Percentiles rank a stretch among this genome's conserved stretches.
Evolutionary conservation across 2,797 vertebrate genomes (phyloP).

Genomic region (Calcarius lapponicus): DNA sequence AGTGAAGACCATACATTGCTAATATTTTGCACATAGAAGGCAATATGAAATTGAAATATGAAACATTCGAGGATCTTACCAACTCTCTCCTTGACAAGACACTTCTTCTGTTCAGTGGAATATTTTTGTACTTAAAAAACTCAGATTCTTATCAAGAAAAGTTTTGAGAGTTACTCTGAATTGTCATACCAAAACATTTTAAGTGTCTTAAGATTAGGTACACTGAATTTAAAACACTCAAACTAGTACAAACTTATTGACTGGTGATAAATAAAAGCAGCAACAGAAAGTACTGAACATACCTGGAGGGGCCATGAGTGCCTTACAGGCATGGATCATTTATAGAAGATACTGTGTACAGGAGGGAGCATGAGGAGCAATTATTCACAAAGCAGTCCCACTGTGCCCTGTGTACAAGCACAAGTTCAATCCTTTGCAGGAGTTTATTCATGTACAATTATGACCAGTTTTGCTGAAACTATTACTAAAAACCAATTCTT

Average conservation of each 20-base stretch:
- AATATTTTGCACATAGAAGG: neutral
- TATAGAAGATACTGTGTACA: accelerated
- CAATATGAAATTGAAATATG: neutral
- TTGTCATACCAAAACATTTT: neutral
- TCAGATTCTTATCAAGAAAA: neutral
- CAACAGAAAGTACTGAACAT: neutral
- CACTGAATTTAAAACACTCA: neutral
- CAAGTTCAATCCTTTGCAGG: neutral
- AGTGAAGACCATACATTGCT: neutral
- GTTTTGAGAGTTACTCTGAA: neutral
- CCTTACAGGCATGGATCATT: neutral
- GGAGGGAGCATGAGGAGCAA: neutral
- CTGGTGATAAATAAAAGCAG: neutral
- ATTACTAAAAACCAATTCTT: neutral
- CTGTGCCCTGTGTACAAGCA: neutral
- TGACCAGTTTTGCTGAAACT: neutral
- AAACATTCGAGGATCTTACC: neutral
- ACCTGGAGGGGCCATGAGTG: neutral
- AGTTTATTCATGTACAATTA: neutral
- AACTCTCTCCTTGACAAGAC: neutral
- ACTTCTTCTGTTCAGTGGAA: neutral
- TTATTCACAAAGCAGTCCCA: neutral
- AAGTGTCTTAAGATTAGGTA: neutral
- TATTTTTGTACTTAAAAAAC: neutral
- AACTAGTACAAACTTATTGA: neutral